Evolutionary conservation across 1,140 invertebrate genomes (phyloP).

Genomic region (Oedothorax gibbosus): DNA sequence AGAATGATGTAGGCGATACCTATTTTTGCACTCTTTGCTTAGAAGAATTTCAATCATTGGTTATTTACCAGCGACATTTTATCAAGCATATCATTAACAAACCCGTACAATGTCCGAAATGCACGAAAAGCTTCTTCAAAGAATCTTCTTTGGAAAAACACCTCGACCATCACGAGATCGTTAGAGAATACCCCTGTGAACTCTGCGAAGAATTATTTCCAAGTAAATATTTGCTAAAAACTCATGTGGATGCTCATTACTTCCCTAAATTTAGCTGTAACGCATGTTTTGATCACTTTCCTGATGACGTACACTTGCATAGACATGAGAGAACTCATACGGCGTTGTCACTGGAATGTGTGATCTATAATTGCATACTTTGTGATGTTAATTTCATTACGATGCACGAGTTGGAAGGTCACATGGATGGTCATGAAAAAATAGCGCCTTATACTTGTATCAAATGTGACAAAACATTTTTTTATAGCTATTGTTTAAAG

Average conservation of each 20-base stretch:
- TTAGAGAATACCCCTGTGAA: constrained; percentile 1
- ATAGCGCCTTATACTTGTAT: background rate
- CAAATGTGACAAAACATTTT: background rate
- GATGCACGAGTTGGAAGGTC: constrained; percentile 2
- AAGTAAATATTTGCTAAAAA: background rate
- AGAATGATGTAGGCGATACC: background rate
- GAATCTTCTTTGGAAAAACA: constrained; percentile 5
- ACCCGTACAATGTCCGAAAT: constrained; percentile 1
- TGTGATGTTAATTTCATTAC: constrained; percentile 1
- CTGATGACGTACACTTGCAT: background rate
- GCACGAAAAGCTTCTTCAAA: constrained; percentile 22
- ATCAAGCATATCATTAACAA: constrained; percentile 12
- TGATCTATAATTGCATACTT: background rate
- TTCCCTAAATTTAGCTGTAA: constrained; percentile 7
- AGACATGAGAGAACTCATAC: constrained; percentile 23
- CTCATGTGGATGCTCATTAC: background rate
- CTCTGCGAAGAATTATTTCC: background rate
- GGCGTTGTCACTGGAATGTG: background rate
- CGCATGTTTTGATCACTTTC: background rate
- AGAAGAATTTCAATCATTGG: background rate
- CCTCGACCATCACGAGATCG: background rate
- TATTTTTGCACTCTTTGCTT: constrained; percentile 14
- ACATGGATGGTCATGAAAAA: constrained; percentile 21
- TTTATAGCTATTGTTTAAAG: background rate
- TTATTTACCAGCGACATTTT: constrained; percentile 15